Conservation (phyloP, 2,113 vertebrate genomes). For the Pygoscelis adeliae region DNA sequence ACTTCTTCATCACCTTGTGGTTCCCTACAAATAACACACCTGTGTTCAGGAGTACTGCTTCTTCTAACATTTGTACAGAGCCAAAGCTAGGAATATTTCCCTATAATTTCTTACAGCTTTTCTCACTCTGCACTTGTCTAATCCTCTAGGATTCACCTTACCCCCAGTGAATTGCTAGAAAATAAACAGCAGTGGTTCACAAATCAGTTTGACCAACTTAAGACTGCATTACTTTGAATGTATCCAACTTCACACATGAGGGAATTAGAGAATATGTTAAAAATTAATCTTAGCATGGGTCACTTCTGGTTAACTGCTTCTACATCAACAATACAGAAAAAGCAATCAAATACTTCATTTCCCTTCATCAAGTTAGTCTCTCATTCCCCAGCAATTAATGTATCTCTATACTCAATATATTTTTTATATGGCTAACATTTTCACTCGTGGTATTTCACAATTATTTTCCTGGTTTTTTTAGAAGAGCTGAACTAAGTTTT, state of each 20-base stretch:
- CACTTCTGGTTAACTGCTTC: not conserved
- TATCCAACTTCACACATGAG: not conserved
- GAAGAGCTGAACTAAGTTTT: not conserved
- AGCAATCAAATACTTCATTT: not conserved
- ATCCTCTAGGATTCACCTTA: not conserved
- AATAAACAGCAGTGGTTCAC: not conserved
- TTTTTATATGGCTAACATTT: not conserved
- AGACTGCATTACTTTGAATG: not conserved
- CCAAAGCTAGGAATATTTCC: not conserved
- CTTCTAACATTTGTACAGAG: not conserved
- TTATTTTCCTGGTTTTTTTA: not conserved
- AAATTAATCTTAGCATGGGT: not conserved
- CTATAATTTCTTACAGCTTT: not conserved
- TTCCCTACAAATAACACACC: not conserved
- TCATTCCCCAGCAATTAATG: not conserved
- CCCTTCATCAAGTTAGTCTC: not conserved
- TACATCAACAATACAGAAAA: not conserved
- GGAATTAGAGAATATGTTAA: not conserved
- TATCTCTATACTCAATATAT: not conserved
- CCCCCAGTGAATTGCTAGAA: not conserved
- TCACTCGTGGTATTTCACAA: not conserved
- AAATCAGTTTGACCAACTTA: not conserved
- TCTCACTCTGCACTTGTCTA: not conserved
- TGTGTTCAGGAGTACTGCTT: not conserved
- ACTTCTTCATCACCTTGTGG: not conserved